Conservation (phyloP, 2,113 vertebrate genomes). For the Theropithecus gelada region DNA sequence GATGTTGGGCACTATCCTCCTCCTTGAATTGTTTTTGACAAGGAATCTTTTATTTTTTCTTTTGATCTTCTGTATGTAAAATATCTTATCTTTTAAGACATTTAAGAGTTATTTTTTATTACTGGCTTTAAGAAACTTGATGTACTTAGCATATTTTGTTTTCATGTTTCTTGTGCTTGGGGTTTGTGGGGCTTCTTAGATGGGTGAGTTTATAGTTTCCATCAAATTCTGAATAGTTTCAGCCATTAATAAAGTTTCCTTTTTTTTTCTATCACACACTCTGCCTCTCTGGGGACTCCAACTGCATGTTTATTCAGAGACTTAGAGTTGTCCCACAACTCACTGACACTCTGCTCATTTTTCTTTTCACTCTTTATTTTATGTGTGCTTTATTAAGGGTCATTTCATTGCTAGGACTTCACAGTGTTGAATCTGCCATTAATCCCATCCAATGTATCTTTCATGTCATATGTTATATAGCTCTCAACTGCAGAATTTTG, state of each 20-base stretch:
- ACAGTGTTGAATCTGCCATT: not conserved
- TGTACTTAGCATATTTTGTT: not conserved
- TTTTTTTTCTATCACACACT: not conserved
- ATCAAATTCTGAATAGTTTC: conserved; percentile 4
- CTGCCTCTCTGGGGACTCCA: not conserved
- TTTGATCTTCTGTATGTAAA: not conserved
- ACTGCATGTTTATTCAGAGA: not conserved
- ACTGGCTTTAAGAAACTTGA: not conserved
- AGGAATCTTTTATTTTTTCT: not conserved
- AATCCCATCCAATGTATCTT: not conserved
- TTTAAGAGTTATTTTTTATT: not conserved
- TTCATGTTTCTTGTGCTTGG: not conserved
- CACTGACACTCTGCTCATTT: not conserved
- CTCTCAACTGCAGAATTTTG: not conserved
- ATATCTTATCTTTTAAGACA: not conserved
- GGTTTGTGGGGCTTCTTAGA: not conserved
- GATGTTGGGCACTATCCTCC: not conserved
- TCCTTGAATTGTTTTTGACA: not conserved
- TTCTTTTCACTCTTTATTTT: not conserved
- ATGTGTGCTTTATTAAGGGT: not conserved
- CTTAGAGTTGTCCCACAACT: not conserved
- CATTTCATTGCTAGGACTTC: not conserved
- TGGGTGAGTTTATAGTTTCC: not conserved
- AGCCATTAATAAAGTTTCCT: not conserved
- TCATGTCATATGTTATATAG: not conserved